phyloP scores from a whole-genome alignment of 92 coral and sea anemone genomes.

The Umimayanthus chanpuru region DNA sequence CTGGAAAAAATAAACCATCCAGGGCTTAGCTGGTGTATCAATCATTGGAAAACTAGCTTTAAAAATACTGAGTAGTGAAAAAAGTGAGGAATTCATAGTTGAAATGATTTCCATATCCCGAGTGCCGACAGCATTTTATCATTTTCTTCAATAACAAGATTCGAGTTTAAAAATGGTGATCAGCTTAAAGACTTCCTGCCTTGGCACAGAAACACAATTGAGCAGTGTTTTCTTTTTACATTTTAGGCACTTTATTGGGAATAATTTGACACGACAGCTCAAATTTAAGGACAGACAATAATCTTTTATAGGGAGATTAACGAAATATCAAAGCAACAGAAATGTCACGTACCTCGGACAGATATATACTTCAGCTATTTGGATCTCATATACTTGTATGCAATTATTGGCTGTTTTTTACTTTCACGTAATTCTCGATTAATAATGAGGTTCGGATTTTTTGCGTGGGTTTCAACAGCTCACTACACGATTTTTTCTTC shows the following conservation, averaged over 20 bases:
- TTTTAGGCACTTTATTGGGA: neutral
- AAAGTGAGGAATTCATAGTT: too few relatives aligned
- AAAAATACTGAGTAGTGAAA: too few relatives aligned
- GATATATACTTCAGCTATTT: neutral
- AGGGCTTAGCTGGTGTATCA: too few relatives aligned
- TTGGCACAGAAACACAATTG: neutral
- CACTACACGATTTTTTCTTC: neutral
- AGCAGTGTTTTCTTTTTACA: neutral
- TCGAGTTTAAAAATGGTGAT: neutral
- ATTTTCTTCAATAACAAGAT: neutral
- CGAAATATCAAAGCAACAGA: neutral
- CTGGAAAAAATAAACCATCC: neutral
- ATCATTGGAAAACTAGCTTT: too few relatives aligned
- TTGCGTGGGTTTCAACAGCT: neutral
- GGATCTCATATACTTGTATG: neutral
- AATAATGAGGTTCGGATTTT: neutral
- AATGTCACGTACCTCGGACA: neutral
- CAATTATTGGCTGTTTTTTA: neutral
- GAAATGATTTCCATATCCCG: too few relatives aligned
- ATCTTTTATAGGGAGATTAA: neutral
- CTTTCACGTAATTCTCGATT: neutral
- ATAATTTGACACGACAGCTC: neutral
- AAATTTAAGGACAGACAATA: neutral
- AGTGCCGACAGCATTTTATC: neutral
- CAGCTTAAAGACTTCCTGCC: neutral